phyloP scores from a whole-genome alignment of 1,140 invertebrate species.

The Bicyclus anynana region DNA sequence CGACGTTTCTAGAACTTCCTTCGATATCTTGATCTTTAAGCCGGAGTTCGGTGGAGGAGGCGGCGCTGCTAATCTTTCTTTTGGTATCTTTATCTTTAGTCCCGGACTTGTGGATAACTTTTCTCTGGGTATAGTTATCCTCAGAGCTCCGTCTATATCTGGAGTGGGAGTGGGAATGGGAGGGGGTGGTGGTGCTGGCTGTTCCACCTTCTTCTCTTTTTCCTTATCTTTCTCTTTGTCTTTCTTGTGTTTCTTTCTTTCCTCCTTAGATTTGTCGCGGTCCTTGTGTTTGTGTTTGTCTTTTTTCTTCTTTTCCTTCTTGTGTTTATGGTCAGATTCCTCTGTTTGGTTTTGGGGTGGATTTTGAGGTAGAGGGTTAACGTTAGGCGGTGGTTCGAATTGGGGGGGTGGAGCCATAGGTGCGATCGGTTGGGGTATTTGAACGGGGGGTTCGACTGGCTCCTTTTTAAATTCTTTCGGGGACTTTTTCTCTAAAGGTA shows the following conservation, averaged over 20 bases:
- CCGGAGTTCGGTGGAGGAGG: slow-evolving; percentile 58
- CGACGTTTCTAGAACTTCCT: slow-evolving; percentile 65
- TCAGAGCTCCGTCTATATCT: slow-evolving; percentile 41
- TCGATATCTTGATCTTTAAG: slow-evolving; percentile 73
- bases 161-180: too few species aligned
- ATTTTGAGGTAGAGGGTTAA: slow-evolving; percentile 5
- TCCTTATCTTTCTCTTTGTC: slow-evolving; percentile 66
- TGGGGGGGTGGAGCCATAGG: slow-evolving; percentile 21
- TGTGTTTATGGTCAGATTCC: slow-evolving; percentile 56
- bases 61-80: slow-evolving; percentile 66
- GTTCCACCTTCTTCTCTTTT: slow-evolving; percentile 43
- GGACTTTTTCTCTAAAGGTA: slow-evolving; percentile 50
- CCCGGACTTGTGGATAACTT: slow-evolving; percentile 60
- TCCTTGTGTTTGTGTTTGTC: slow-evolving; percentile 77
- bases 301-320: slow-evolving; percentile 75
- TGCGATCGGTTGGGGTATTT: slow-evolving; percentile 17
- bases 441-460: slow-evolving; percentile 25
- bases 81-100: slow-evolving; percentile 72
- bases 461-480: slow-evolving; percentile 54
- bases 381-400: slow-evolving; percentile 23
- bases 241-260: slow-evolving; percentile 73
- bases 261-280: slow-evolving; percentile 68
- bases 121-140: slow-evolving; percentile 68
- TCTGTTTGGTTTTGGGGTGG: slow-evolving; percentile 26
- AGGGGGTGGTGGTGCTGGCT: slow-evolving; percentile 36